Evolutionary conservation across 1,140 invertebrate genomes (phyloP), one percentile per base, ranked within the genome.

Genomic region (Magallana ariakensis): DNA sequence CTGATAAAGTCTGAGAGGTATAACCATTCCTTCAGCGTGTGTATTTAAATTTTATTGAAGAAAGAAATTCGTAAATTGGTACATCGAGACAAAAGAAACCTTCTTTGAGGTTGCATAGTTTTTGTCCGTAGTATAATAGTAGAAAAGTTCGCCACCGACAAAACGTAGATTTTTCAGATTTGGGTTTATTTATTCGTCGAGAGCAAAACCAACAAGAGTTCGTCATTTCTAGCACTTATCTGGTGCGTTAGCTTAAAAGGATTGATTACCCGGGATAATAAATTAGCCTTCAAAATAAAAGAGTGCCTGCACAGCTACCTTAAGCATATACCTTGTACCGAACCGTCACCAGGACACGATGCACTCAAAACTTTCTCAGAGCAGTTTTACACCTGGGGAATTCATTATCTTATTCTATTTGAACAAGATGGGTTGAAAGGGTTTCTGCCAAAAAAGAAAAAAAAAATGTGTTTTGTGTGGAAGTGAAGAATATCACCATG

Each of bases 181-280:
- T 26, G 22, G 22, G 66, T 19, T 75, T 75, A 75, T 75, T 75
- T 75, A 22, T 75, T 75, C 66, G 66, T 75, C 66, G 66, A 75
- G 66, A 75, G 66, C 66, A 75, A 75, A 46, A 75, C 26, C 66
- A 75, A 75, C 66, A 75, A 75, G 22, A 75, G 22, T 75, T 75
- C 66, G 66, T 75, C 66, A 75, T 75, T 75, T 75, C 66, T 75
- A 26, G 66, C 66, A 75, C 66, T 75, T 75, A 75, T 75, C 66
- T 75, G 66, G 66, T 26, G 66, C 22, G 66, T 19, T 75, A 75
- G 66, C 66, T 75, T 75, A 26, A 75, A 75, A 75, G 22, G 66
- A 75, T 75, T 75, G 66, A 75, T 75, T 75, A 75, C 66, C 66
- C 11, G 33, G 33, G 2, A 46, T 75, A 75, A 75, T 75, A 75